These are phyloP conservation scores for Bucco capensis DNA, from an alignment of 2,113 vertebrate genomes.

Conservation along the genomic window DNA sequence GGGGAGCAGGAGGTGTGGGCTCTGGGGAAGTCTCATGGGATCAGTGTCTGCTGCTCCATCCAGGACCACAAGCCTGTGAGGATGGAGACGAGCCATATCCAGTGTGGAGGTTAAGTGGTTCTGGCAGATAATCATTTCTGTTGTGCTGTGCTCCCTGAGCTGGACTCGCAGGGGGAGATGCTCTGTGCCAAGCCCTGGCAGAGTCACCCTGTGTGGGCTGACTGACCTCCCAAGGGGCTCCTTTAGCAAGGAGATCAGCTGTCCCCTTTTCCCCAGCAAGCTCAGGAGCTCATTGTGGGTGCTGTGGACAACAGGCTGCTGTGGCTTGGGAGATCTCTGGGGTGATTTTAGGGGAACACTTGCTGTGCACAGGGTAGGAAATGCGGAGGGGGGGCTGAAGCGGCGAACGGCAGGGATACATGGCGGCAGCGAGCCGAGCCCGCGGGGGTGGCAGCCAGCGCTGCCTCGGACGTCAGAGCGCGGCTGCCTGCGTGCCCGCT, in stretches of 20 bases:
- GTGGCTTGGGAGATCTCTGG: background rate
- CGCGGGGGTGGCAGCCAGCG: background rate
- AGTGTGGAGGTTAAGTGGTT: background rate
- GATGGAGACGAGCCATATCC: background rate
- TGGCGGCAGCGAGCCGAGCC: background rate
- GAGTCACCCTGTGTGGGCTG: background rate
- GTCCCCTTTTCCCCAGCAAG: background rate
- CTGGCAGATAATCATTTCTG: background rate
- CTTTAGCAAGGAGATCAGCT: background rate
- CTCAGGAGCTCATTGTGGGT: background rate
- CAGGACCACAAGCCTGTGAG: background rate
- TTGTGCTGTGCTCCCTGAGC: background rate
- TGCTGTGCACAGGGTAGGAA: background rate
- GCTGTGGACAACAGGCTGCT: background rate
- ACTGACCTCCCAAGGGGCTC: background rate
- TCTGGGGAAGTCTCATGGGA: background rate
- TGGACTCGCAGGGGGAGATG: background rate
- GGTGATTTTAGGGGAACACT: background rate
- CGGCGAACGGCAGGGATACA: accelerated
- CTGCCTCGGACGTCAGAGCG: constrained; percentile 41
- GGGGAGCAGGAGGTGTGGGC: background rate
- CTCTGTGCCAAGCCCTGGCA: background rate
- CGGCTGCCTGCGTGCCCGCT: background rate
- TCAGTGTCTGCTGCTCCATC: background rate
- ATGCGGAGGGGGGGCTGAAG: background rate